A percentile compares a stretch with the other conserved stretches of the same genome.
phyloP scores from a whole-genome alignment of 2,888 invertebrate species.

The Euspilapteryx auroguttella region DNA sequence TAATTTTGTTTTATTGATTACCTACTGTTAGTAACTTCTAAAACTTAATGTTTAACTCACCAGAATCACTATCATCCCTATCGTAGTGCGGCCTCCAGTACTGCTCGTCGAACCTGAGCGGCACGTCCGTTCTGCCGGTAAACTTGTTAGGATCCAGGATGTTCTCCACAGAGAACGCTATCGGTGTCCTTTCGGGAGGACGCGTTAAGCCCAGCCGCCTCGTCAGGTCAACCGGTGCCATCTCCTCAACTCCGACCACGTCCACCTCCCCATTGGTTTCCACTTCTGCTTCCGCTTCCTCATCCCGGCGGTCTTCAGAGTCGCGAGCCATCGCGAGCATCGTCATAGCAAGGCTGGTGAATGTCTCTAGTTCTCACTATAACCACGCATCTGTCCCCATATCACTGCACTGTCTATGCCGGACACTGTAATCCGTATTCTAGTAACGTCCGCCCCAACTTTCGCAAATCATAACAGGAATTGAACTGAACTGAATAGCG shows the following conservation, averaged over 20 bases:
- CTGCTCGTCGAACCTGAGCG: constrained; percentile 59
- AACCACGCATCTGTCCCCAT: no score
- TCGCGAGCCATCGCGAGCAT: constrained; percentile 57
- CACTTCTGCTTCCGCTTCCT: constrained; percentile 30
- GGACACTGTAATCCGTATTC: constrained; percentile 23
- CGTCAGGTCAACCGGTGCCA: constrained; percentile 47
- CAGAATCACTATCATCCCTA: constrained; percentile 62
- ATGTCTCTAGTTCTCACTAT: no score
- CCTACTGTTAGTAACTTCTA: no score
- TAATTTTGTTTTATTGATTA: no score
- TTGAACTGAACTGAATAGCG: constrained; percentile 21
- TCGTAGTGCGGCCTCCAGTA: constrained; percentile 59
- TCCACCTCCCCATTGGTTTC: constrained; percentile 42
- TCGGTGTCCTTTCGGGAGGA: constrained; percentile 50
- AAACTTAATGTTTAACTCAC: no score
- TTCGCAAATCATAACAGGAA: constrained; percentile 23
- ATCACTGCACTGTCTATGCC: no score
- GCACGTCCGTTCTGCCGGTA: constrained; percentile 67
- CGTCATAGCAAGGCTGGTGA: constrained; percentile 44
- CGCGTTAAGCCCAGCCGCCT: constrained; percentile 61
- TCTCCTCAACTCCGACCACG: constrained; percentile 51
- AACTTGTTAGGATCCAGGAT: constrained; percentile 90
- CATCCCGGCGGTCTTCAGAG: constrained; percentile 38
- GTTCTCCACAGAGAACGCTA: constrained; percentile 89
- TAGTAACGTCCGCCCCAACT: constrained; percentile 18